Base-by-base conservation (phyloP, 2,113 vertebrate species). In the Laterallus jamaicensis region DNA sequence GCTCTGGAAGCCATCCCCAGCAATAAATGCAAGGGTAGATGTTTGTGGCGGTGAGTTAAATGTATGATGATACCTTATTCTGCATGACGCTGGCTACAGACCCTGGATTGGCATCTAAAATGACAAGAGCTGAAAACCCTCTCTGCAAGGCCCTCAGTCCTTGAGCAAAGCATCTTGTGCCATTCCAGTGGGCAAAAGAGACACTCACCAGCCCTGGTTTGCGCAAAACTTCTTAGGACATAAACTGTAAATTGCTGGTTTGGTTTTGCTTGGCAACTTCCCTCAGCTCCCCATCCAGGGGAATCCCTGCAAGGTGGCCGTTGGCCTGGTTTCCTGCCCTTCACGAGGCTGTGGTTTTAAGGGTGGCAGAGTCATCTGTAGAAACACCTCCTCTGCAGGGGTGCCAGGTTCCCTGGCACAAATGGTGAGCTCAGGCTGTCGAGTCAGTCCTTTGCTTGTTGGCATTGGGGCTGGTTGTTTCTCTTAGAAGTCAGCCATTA, bases 241-340 rank as follows among this genome's bases (percentile, higher is more conserved):
- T 75, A 60, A 93, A 96, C 82, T 37, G 69, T 35, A 76, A 94
- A 73, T 75, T 91, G 69, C 58, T 88, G 80, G 56, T 88, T 94
- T 94, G 42, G 24, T 49, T 90, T 79, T 66, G 88, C 66, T 68
- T 71, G 80, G 76, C 86, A 86, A 78, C 56, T 96, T 96, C 44
- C 95, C 92, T 78, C 56, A 58, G 56, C 39, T 60, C 66, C 86
- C 71, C 81, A 78, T 96, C 64, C 90, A 84, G 54, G 66, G 95
- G 21, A 66, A 81, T 93, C 39, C 73, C 77, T 84, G 73, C 7
- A 3, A 96, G 60, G 86, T 6, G 29, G 62, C 81, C 0, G 96
- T 96, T 97, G 93, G 86, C 81, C 69, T 32, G 6, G 83, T 82
- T 97, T 95, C 93, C 94, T 95, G 89, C 49, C 83, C 92, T 91